A percentile compares a stretch with the other conserved stretches of the same genome.
These are phyloP conservation scores for Rhodinocichla rosea DNA, from an alignment of 2,113 vertebrate species.

Conservation along the genomic window DNA sequence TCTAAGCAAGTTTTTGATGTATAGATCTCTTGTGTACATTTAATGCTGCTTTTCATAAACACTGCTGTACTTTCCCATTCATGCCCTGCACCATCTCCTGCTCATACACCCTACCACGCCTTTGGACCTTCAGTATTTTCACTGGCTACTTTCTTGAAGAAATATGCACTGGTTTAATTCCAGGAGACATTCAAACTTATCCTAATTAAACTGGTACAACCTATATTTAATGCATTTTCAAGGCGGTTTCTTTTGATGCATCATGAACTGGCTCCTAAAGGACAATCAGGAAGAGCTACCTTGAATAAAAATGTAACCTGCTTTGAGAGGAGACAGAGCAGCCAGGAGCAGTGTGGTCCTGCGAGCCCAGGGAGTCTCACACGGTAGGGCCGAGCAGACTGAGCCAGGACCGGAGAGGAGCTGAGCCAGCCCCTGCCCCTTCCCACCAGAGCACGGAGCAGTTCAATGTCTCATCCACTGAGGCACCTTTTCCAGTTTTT, in stretches of 20 bases:
- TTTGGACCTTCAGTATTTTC: neutral
- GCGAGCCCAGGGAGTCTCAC: neutral
- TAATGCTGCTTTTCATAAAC: neutral
- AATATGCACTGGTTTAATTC: neutral
- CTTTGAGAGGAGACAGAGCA: neutral
- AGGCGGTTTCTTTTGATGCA: neutral
- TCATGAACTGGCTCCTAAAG: neutral
- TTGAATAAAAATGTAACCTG: neutral
- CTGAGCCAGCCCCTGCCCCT: neutral
- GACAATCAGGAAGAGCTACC: neutral
- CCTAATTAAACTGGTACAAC: neutral
- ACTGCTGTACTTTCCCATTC: neutral
- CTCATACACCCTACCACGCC: fast-evolving
- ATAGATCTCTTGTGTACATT: neutral
- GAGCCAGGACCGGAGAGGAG: neutral
- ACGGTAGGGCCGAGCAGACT: neutral
- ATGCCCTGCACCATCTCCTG: neutral
- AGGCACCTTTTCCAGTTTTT: neutral
- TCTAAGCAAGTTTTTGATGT: neutral
- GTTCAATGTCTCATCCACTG: neutral
- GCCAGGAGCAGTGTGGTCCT: neutral
- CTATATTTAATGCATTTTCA: neutral
- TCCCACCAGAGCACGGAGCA: too few relatives aligned
- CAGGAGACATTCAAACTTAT: neutral
- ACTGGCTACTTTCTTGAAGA: neutral